phyloP scores from a whole-genome alignment of 2,888 invertebrate species.

The Nebria brevicollis region DNA sequence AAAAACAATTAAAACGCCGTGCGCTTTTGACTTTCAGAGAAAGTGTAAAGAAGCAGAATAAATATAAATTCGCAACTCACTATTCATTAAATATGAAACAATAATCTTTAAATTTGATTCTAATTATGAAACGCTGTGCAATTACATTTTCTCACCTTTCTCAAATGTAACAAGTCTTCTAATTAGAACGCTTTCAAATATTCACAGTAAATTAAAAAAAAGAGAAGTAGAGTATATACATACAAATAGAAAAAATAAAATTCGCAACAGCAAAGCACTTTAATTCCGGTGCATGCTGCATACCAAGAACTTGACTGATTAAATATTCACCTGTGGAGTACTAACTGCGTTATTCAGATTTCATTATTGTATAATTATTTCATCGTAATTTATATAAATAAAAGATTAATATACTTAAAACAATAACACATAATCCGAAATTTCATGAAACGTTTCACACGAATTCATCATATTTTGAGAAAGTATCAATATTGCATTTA shows the following conservation, averaged over 20 bases:
- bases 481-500: no score
- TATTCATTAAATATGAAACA: neutral
- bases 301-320: constrained; percentile 19
- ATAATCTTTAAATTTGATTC: constrained; percentile 29
- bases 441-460: no score
- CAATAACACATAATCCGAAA: neutral
- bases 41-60: neutral
- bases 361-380: neutral
- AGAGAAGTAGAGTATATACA: constrained; percentile 9
- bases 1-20: no score
- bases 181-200: constrained; percentile 34
- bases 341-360: neutral
- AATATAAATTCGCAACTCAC: neutral
- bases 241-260: neutral
- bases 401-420: neutral
- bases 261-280: neutral
- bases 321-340: constrained; percentile 37
- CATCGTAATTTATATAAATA: neutral
- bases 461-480: no score
- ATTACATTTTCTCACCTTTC: constrained; percentile 28
- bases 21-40: neutral
- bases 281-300: constrained; percentile 32
- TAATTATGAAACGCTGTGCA: constrained; percentile 27
- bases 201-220: constrained; percentile 29
- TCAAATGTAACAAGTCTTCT: constrained; percentile 28